Conservation (phyloP, 2,797 vertebrate species). For the Centroberyx gerrardi region DNA sequence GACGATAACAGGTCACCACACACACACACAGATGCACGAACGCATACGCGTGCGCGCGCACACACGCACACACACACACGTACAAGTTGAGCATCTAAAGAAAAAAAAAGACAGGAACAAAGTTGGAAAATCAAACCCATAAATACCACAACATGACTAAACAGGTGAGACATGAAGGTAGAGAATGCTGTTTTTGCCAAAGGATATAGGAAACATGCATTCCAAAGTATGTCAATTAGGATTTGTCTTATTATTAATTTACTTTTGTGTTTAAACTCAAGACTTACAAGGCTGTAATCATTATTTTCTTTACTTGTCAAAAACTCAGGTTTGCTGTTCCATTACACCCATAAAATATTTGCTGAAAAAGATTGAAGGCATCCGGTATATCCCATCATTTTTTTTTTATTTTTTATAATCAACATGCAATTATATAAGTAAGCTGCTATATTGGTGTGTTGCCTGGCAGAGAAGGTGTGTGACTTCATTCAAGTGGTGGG, state of each 20-base stretch:
- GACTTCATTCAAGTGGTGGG: constrained; percentile 17
- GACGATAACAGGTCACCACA: constrained; percentile 11
- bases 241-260: constrained; percentile 45
- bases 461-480: constrained; percentile 1
- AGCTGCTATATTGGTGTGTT: constrained; percentile 1
- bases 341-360: background rate
- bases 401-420: background rate
- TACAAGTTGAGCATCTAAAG: constrained; percentile 13
- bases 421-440: background rate
- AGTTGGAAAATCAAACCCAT: constrained; percentile 76
- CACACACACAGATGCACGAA: constrained; percentile 1
- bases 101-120: constrained; percentile 66
- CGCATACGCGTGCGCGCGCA: background rate
- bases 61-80: constrained; percentile 8
- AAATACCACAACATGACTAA: constrained; percentile 87
- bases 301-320: constrained; percentile 7
- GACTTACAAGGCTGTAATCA: constrained; percentile 12
- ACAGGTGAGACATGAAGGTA: constrained; percentile 80
- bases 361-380: background rate
- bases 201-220: constrained; percentile 75
- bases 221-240: constrained; percentile 62
- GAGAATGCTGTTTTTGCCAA: constrained; percentile 73
- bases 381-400: constrained; percentile 1
- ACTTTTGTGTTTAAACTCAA: constrained; percentile 15
- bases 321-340: background rate